Evolutionary conservation across 30 jellyfish, hydroid and myxozoan species (phyloP).

Genomic region (Cassiopea xamachana): DNA sequence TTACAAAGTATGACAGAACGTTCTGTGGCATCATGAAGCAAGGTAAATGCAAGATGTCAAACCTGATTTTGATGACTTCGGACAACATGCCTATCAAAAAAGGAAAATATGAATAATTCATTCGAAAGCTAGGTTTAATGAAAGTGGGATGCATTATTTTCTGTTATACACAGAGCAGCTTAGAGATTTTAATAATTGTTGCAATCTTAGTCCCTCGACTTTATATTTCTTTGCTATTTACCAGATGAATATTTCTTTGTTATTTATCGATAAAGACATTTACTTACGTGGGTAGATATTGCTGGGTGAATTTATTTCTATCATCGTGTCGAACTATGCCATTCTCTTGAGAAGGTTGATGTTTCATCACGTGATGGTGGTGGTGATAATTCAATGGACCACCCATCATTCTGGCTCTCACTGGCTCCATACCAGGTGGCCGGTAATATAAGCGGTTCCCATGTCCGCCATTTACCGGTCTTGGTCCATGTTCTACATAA

Average conservation of each 20-base stretch:
- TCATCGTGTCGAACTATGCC: constrained; percentile 42
- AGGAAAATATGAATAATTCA: not conserved
- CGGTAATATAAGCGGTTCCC: constrained; percentile 34
- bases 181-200: no score
- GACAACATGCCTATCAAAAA: constrained; percentile 23
- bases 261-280: not conserved
- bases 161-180: no score
- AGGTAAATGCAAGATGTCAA: not conserved
- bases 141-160: no score
- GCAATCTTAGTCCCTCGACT: no score
- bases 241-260: no score
- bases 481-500: constrained; percentile 82
- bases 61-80: constrained; percentile 25
- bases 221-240: no score
- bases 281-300: constrained; percentile 75
- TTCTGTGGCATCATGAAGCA: no score
- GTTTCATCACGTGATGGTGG: constrained; percentile 36
- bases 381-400: constrained; percentile 49
- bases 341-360: constrained; percentile 44
- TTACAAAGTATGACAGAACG: no score
- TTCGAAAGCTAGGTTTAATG: not conserved
- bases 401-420: constrained; percentile 39
- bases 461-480: constrained; percentile 60
- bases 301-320: constrained; percentile 68
- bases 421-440: constrained; percentile 46